Evolutionary conservation across 2,113 vertebrate species (phyloP).

Genomic region (Pangasianodon hypophthalmus): DNA sequence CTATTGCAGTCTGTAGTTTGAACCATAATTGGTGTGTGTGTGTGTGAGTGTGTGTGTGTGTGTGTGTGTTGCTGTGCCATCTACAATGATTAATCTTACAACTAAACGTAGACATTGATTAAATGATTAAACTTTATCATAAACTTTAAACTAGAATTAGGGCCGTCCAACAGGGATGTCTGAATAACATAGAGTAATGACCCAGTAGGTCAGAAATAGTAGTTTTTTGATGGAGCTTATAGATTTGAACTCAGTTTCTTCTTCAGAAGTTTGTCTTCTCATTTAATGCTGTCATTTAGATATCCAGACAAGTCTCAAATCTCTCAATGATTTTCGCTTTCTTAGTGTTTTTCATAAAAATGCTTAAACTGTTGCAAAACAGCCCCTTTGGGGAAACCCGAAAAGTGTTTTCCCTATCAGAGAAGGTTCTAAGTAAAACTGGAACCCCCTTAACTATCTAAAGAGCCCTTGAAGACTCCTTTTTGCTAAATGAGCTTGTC

Average conservation of each 20-base stretch:
- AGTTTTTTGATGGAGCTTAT: neutral
- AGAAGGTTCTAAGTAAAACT: neutral
- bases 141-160: neutral
- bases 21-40: neutral
- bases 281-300: conserved; percentile 17
- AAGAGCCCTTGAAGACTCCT: neutral
- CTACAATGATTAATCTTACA: neutral
- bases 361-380: neutral
- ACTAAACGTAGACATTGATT: neutral
- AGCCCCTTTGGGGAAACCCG: neutral
- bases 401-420: neutral
- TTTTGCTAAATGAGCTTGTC: neutral
- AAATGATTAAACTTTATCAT: neutral
- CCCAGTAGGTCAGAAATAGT: neutral
- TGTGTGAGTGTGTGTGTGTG: neutral
- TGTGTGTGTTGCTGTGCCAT: neutral
- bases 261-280: neutral
- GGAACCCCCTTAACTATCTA: neutral
- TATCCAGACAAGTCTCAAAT: neutral
- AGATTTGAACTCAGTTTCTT: neutral
- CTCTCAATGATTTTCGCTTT: neutral
- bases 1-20: neutral
- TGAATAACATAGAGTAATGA: neutral
- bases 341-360: neutral
- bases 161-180: no score